Conservation (phyloP, 2,888 invertebrate genomes). For the Magallana nippona region DNA sequence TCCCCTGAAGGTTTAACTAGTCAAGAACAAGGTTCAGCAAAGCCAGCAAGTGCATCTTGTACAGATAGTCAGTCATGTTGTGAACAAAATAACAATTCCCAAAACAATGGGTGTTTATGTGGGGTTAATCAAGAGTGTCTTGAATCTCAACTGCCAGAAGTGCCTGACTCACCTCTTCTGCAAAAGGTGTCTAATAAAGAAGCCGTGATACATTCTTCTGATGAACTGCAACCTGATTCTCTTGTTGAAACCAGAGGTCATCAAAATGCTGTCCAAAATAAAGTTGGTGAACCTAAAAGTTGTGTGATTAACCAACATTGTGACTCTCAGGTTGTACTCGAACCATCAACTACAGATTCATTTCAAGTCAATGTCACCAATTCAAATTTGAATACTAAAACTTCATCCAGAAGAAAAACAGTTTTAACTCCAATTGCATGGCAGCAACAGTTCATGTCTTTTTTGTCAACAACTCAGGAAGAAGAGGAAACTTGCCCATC, state of each 20-base stretch:
- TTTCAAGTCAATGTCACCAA: neutral
- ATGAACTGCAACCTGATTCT: neutral
- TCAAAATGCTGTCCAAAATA: neutral
- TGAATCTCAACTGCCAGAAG: slow-evolving; percentile 17
- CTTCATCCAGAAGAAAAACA: slow-evolving; percentile 15
- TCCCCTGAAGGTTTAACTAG: slow-evolving; percentile 45
- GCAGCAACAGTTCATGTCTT: slow-evolving; percentile 55
- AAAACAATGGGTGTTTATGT: neutral
- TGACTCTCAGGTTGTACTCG: neutral
- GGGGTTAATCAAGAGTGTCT: slow-evolving; percentile 5
- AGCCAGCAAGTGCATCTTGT: slow-evolving; percentile 4
- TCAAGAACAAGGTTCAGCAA: slow-evolving; percentile 4
- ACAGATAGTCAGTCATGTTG: slow-evolving; percentile 21
- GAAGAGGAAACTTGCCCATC: slow-evolving; percentile 14
- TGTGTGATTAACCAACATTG: neutral
- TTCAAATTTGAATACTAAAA: neutral
- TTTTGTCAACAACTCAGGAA: slow-evolving; percentile 40
- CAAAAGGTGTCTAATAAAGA: neutral
- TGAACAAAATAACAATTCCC: slow-evolving; percentile 32
- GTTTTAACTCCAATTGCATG: slow-evolving; percentile 45
- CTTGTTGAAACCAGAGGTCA: neutral
- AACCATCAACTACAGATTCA: neutral
- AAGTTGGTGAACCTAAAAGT: neutral
- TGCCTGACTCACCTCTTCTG: neutral
- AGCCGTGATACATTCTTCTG: neutral